phyloP scores from a whole-genome alignment of 2,113 vertebrate species.

The Shinisaurus crocodilurus region DNA sequence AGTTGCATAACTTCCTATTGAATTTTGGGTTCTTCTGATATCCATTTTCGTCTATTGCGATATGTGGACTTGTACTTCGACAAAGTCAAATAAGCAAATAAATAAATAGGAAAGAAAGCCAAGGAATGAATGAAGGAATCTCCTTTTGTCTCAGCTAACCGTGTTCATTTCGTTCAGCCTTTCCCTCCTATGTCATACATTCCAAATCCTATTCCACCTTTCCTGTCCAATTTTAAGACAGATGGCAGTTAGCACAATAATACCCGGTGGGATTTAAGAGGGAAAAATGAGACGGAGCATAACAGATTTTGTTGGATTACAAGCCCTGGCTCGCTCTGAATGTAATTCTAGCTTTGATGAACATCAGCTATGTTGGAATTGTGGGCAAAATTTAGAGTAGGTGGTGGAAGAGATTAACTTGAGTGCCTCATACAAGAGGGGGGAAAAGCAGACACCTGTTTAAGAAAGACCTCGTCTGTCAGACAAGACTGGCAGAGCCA shows the following conservation, averaged over 20 bases:
- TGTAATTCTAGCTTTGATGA: constrained; percentile 9
- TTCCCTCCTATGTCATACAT: background rate
- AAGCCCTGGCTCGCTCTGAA: background rate
- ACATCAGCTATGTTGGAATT: background rate
- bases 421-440: background rate
- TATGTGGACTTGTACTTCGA: background rate
- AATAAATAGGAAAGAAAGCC: background rate
- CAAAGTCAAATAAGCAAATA: too few relatives aligned
- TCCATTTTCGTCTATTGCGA: too few relatives aligned
- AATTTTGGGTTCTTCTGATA: too few relatives aligned
- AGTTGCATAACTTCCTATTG: too few relatives aligned
- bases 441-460: background rate
- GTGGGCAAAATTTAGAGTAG: rapidly evolving
- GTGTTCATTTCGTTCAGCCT: background rate
- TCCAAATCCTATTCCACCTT: background rate
- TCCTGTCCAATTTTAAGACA: background rate
- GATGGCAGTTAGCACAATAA: background rate
- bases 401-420: background rate
- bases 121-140: background rate
- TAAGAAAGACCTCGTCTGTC: background rate
- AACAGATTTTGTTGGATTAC: background rate
- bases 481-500: rapidly evolving
- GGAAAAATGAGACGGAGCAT: background rate
- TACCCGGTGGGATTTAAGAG: background rate
- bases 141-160: background rate